A percentile compares a stretch with the other conserved stretches of the same genome.
Conservation (phyloP, 2,113 vertebrate species). For the Sturnira hondurensis region DNA sequence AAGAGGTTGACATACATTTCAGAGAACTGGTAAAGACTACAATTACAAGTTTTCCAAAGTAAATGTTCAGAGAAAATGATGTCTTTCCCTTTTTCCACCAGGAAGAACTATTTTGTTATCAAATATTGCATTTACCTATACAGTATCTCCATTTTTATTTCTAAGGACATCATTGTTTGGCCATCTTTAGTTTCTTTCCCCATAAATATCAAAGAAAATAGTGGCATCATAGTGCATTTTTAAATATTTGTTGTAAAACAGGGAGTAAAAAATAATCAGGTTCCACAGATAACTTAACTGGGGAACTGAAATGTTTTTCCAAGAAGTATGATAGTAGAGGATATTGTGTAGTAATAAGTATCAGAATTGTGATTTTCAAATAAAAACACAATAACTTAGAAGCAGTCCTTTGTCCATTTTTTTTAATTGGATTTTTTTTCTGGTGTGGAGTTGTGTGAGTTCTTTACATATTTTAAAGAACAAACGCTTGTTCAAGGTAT, state of each 20-base stretch:
- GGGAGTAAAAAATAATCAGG: background rate
- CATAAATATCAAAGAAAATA: background rate
- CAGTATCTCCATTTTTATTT: background rate
- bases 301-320: background rate
- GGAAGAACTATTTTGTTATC: background rate
- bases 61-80: background rate
- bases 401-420: no score
- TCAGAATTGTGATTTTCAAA: background rate
- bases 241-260: background rate
- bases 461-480: no score
- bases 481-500: no score
- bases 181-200: background rate
- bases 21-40: background rate
- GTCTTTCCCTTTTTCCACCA: background rate
- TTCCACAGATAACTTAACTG: background rate
- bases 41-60: background rate
- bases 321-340: background rate
- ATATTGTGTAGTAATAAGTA: background rate
- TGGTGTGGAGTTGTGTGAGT: no score
- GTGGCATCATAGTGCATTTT: background rate
- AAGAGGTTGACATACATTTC: background rate
- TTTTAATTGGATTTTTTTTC: no score
- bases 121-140: background rate
- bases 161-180: background rate
- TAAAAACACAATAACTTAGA: background rate